Base-by-base conservation (phyloP, 1,140 invertebrate genomes). In the Hyphantria cunea region DNA sequence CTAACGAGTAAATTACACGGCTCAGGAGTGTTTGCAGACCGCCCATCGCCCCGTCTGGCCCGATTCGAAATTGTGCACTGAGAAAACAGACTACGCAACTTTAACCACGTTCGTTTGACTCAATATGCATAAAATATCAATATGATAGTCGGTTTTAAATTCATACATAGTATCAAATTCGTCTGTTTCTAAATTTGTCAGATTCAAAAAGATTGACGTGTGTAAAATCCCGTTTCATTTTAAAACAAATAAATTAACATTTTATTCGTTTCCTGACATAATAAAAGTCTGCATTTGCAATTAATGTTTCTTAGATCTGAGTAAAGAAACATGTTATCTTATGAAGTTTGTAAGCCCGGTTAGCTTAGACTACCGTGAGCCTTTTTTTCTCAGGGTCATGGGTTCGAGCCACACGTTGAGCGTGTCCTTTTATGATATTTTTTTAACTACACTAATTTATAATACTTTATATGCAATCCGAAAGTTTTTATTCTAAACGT, bases 331-430 rank as follows among this genome's bases (percentile, higher is more conserved):
- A 5, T 25, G 5, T 25, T 25, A 25, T 25, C 17, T 7, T 0
- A 2, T n/a, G 2, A 39, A 63, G 49, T 5, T 1, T 0, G 2
- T 11, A 66, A 71, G 82, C 82, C 82, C 78, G 82, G 82, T 80
- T 84, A 82, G 79, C 77, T 83, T 94, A 95, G 94, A 96, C 95
- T 96, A 96, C 95, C 96, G 95, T 95, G 95, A 95, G 95, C 95
- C 95, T 96, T 94, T 96, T 96, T 96, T 96, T 95, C 95, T 96
- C 95, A 95, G 95, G 95, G 95, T 95, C 95, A 95, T 95, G 94
- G 95, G 95, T 96, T 96, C 95, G 95, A 96, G 95, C 95, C 81
- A 79, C 81, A 84, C 79, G 80, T 86, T 86, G 80, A 78, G 80
- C 78, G 80, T 37, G 52, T 45, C 63, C 70, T 79, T 74, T 72